phyloP scores from a whole-genome alignment of 2,113 vertebrate genomes.

The Anhinga rufa region DNA sequence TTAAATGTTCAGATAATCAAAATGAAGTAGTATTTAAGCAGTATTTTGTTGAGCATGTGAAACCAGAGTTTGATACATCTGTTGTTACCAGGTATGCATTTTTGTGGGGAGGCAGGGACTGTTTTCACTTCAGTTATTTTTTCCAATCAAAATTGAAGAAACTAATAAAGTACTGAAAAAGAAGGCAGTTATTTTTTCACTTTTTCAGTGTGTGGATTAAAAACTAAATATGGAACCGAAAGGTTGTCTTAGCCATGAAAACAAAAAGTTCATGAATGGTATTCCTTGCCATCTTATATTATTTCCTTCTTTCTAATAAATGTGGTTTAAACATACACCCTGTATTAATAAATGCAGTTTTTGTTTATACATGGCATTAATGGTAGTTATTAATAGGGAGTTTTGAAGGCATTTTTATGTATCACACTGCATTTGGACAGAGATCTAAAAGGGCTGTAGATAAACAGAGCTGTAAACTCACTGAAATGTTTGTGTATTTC shows the following conservation, averaged over 20 bases:
- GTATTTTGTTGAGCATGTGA: not conserved
- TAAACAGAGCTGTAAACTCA: constrained; percentile 17
- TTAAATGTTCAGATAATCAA: not conserved
- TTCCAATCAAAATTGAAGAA: not conserved
- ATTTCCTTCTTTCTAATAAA: not conserved
- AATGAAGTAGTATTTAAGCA: not conserved
- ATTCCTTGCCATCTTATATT: not conserved
- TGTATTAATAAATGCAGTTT: not conserved
- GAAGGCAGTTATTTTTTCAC: not conserved
- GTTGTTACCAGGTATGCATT: not conserved
- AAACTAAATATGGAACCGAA: not conserved
- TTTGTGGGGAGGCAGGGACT: not conserved
- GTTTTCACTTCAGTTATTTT: not conserved
- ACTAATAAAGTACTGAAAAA: not conserved
- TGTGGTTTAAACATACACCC: not conserved
- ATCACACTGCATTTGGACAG: not conserved
- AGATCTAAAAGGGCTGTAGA: not conserved
- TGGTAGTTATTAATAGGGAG: not conserved
- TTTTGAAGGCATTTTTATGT: not conserved
- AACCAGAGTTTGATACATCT: not conserved
- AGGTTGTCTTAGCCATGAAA: not conserved
- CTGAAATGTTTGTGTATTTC: constrained; percentile 5
- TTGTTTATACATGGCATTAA: constrained; percentile 2
- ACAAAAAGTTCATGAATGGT: not conserved
- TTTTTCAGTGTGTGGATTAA: not conserved